Evolutionary conservation across 37 sponge, comb jelly and placozoan genomes (phyloP), one percentile per base, ranked within the genome.

Genomic region (Oopsacas minuta): DNA sequence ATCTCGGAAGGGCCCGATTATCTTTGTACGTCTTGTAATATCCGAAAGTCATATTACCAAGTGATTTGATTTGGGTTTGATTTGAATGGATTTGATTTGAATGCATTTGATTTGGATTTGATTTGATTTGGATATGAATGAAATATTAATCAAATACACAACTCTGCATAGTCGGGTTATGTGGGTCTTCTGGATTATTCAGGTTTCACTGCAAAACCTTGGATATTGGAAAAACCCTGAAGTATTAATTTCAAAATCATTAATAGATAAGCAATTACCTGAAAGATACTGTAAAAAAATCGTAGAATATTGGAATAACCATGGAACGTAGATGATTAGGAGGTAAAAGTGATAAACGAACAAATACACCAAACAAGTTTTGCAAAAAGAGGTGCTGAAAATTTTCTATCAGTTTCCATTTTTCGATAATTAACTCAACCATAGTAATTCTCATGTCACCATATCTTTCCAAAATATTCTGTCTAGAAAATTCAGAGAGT

Each of bases 231-330:
- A n/a, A n/a, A n/a, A n/a, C n/a, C n/a, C n/a, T n/a, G n/a, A n/a
- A n/a, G n/a, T n/a, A n/a, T n/a, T n/a, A n/a, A n/a, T n/a, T n/a
- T n/a, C n/a, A n/a, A n/a, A n/a, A n/a, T n/a, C n/a, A n/a, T n/a
- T n/a, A n/a, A n/a, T n/a, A n/a, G 49, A 42, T 17, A 42, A 61
- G 30, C 75, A 61, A n/a, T n/a, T 61, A 61, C 75, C 75, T 61
- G 30, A 25, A n/a, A 61, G 75, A 25, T 32, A n/a, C 7, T 3
- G 5, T 61, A 3, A 61, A 32, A 7, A 61, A 32, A 61, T 61
- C 75, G 28, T 32, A 61, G 30, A 61, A 61, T 20, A 61, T n/a
- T 25, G 75, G 75, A 25, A 61, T 61, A 7, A 61, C 75, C 5
- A 61, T 20, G 3, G 1, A 10, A 32, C 75, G 7, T 25, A 61